Conservation (phyloP, 2,113 vertebrate genomes). For the Nymphicus hollandicus region DNA sequence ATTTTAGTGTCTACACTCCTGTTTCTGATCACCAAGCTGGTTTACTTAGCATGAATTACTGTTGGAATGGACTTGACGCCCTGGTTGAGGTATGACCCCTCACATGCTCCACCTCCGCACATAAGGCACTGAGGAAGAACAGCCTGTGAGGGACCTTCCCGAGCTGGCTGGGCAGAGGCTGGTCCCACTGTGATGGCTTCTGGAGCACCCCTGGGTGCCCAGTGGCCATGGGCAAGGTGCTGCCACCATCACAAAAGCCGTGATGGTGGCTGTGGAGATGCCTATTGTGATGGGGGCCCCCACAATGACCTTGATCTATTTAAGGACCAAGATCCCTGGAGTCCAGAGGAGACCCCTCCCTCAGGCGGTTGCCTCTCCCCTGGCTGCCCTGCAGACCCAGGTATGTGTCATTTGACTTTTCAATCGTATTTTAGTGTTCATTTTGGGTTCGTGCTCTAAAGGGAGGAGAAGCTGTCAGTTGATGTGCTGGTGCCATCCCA, state of each 20-base stretch:
- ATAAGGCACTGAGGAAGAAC: neutral
- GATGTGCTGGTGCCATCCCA: too few species aligned
- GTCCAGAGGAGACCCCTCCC: neutral
- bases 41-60: neutral
- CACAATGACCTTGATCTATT: neutral
- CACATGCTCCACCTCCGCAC: neutral
- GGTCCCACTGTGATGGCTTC: neutral
- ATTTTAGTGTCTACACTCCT: neutral
- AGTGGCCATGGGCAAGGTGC: neutral
- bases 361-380: too few species aligned
- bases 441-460: too few species aligned
- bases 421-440: too few species aligned
- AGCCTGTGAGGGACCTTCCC: neutral
- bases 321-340: neutral
- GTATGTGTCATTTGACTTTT: too few species aligned
- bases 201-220: neutral
- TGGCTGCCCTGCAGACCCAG: too few species aligned
- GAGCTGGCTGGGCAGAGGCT: neutral
- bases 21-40: neutral
- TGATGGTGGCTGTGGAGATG: accelerated
- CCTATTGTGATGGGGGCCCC: neutral
- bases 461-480: too few species aligned
- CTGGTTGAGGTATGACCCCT: neutral
- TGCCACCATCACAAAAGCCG: neutral
- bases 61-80: neutral